Evolutionary conservation across 1,140 invertebrate genomes (phyloP).

Genomic region (Meloidogyne chitwoodi): DNA sequence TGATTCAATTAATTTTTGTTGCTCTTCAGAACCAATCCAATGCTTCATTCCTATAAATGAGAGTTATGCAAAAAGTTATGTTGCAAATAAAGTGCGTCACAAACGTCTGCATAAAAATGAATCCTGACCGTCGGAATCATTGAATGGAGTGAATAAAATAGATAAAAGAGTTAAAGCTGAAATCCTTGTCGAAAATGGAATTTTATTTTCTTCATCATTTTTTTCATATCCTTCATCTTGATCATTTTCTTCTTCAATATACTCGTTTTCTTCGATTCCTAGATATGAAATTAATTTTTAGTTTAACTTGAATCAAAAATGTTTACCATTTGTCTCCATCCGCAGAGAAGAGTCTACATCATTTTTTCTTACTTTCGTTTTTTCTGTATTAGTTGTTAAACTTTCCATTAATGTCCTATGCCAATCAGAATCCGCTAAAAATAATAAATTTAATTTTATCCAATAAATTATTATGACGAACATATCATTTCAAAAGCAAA

Average conservation of each 20-base stretch:
- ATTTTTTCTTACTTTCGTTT: not conserved
- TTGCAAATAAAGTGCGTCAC: too few relatives aligned
- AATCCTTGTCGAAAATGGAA: not conserved
- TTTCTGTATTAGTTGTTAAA: not conserved
- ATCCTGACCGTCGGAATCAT: not conserved
- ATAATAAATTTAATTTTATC: not conserved
- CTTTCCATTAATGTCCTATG: not conserved
- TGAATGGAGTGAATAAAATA: not conserved
- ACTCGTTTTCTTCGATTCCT: not conserved
- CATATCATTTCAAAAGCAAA: constrained; percentile 7
- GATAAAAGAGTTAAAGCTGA: not conserved
- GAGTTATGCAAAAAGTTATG: too few relatives aligned
- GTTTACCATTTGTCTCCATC: not conserved
- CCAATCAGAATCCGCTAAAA: not conserved
- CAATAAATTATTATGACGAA: not conserved
- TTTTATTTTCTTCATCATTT: not conserved
- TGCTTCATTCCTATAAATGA: too few relatives aligned
- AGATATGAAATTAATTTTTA: not conserved
- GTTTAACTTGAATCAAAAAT: not conserved
- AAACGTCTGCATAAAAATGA: too few relatives aligned
- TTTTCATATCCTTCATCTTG: not conserved
- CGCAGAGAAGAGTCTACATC: not conserved
- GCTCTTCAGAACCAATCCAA: not conserved
- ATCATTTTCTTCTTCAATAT: not conserved
- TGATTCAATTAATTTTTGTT: not conserved